A percentile compares a stretch with the other conserved stretches of the same genome.
Conservation (phyloP, 2,888 invertebrate species). For the Pseudoips prasinana region DNA sequence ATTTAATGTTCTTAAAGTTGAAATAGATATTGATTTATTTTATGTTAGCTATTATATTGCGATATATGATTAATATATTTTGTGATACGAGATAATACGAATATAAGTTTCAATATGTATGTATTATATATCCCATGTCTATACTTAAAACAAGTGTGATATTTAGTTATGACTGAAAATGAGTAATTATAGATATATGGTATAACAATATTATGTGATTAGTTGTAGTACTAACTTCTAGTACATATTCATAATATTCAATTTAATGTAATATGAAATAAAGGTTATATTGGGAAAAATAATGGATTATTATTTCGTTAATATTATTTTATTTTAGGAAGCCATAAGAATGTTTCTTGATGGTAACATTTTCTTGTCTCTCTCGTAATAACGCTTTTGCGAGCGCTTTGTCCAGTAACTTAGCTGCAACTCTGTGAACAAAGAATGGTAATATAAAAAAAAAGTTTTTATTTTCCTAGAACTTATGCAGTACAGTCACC, state of each 20-base stretch:
- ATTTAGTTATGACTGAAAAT: conserved; percentile 35
- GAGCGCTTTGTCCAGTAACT: conserved; percentile 86
- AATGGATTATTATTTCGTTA: background rate
- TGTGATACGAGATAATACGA: too few relatives aligned
- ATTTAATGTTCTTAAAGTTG: too few relatives aligned
- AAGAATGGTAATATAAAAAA: conserved; percentile 7
- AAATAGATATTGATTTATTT: too few relatives aligned
- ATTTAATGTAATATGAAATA: background rate
- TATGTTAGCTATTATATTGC: too few relatives aligned
- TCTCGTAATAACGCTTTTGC: conserved; percentile 84
- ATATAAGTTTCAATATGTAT: too few relatives aligned
- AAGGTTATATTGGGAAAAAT: conserved; percentile 13
- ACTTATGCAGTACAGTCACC: too few relatives aligned
- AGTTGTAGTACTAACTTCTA: too few relatives aligned
- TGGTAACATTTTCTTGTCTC: conserved; percentile 47
- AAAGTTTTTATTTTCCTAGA: too few relatives aligned
- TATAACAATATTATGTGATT: background rate
- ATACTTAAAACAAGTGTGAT: conserved; percentile 35
- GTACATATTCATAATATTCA: background rate
- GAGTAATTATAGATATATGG: background rate
- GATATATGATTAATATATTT: too few relatives aligned
- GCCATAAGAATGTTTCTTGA: conserved; percentile 77
- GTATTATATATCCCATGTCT: too few relatives aligned
- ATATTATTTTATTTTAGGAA: conserved; percentile 73
- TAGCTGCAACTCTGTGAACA: conserved; percentile 77